A percentile compares a stretch with the other conserved stretches of the same genome.
Evolutionary conservation across 2,888 invertebrate genomes (phyloP).

Genomic region (Eupithecia inturbata): DNA sequence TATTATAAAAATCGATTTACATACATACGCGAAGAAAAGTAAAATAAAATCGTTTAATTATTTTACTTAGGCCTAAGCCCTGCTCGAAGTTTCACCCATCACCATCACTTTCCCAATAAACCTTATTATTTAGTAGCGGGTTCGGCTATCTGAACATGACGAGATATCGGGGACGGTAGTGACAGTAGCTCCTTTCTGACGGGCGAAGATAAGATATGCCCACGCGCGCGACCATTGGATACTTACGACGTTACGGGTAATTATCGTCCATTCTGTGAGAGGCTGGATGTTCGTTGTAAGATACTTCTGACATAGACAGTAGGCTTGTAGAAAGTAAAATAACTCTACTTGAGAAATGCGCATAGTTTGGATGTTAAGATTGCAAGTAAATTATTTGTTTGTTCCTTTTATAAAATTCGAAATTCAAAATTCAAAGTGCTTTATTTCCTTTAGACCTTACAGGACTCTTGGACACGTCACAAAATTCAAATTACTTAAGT

Average conservation of each 20-base stretch:
- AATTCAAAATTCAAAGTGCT: no score
- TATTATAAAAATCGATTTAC: not conserved
- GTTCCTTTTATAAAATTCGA: not conserved
- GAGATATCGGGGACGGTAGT: constrained; percentile 52
- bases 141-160: constrained; percentile 67
- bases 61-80: not conserved
- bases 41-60: no score
- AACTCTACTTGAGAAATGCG: not conserved
- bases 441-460: no score
- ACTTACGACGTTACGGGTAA: constrained; percentile 16
- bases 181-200: constrained; percentile 62
- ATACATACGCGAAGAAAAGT: no score
- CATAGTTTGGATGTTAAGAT: not conserved
- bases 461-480: no score
- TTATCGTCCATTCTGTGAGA: constrained; percentile 27
- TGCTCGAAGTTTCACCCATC: not conserved
- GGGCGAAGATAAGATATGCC: constrained; percentile 66
- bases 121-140: constrained; percentile 62
- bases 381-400: not conserved
- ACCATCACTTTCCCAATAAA: constrained; percentile 48
- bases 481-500: no score
- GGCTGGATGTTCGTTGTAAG: not conserved
- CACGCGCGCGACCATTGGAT: constrained; percentile 47
- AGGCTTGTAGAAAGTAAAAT: not conserved
- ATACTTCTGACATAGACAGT: not conserved